Base-by-base conservation (phyloP, 37 sponge, comb jelly and placozoan genomes). In the Lycopodina hypogea region DNA sequence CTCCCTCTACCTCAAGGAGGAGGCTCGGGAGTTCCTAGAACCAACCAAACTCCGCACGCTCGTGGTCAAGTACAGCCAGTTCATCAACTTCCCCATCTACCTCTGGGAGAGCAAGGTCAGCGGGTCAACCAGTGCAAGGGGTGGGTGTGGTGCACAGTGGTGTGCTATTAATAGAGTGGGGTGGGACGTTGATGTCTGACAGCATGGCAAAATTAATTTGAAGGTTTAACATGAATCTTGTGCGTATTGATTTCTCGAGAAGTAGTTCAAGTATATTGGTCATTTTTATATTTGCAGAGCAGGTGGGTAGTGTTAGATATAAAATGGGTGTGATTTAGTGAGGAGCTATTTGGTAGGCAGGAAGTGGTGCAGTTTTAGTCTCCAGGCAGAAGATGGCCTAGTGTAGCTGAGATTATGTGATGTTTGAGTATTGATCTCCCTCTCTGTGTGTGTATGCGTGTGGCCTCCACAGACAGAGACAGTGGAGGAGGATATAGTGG, bases 51-150 rank as follows among this genome's bases (percentile, higher is more conserved):
- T 98, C 45, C 93, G 89, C 81, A 80, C 76, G 6, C 84, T 98
- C 52, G 87, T 98, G 36, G 55, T 76, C 80, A 98, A 93, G 81
- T 98, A 98, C 90, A 88, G 90, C 29, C 99, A 98, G 92, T 98
- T 98, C 88, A 98, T 98, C 89, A 98, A 98, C 81, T 98, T 98
- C 91, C 96, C 96, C 68, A 98, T 98, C 81, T 96, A 98, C 81
- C 66, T 98, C 35, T 98, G 99, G 99, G 88, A 94, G 45, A 96
- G 96, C 90, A 93, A 82, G 87, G 94, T 95, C 23, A 41, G 89
- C 41, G 76, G 60, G 60, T n/a, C n/a, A n/a, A n/a, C n/a, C n/a
- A n/a, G n/a, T n/a, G n/a, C n/a, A n/a, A n/a, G n/a, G n/a, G n/a
- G 78, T 77, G 40, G 37, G 78, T 32, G 14, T 53, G 56, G 56